Percentiles rank a stretch among this genome's conserved stretches.
Conservation (phyloP, 2,113 vertebrate species). For the Megaceryle maxima region DNA sequence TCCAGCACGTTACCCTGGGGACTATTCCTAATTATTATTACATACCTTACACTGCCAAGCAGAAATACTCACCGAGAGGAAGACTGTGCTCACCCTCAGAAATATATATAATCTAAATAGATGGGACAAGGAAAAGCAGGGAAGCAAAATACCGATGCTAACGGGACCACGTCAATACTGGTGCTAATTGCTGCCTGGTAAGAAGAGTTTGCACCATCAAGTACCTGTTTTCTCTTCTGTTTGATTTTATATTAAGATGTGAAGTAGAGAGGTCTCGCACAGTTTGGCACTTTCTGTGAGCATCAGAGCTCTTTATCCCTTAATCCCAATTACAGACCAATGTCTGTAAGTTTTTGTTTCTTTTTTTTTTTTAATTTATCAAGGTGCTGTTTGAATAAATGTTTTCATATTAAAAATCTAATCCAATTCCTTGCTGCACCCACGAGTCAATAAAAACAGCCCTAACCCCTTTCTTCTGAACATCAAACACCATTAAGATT, state of each 20-base stretch:
- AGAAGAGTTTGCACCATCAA: neutral
- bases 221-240: neutral
- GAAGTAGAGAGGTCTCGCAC: neutral
- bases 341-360: fast-evolving
- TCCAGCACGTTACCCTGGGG: neutral
- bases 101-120: neutral
- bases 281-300: neutral
- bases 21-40: neutral
- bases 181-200: neutral
- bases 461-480: neutral
- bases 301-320: neutral
- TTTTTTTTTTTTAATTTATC: neutral
- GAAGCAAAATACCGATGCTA: neutral
- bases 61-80: neutral
- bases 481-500: neutral
- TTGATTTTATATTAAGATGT: neutral
- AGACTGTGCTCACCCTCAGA: neutral
- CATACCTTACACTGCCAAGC: neutral
- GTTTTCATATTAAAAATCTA: neutral
- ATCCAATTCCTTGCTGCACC: neutral
- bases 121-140: neutral
- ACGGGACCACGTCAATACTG: fast-evolving
- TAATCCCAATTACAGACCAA: neutral
- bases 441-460: neutral
- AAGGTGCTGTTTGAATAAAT: neutral